Evolutionary conservation across 2,797 vertebrate genomes (phyloP).

Genomic region (Acrossocheilus fasciatus): DNA sequence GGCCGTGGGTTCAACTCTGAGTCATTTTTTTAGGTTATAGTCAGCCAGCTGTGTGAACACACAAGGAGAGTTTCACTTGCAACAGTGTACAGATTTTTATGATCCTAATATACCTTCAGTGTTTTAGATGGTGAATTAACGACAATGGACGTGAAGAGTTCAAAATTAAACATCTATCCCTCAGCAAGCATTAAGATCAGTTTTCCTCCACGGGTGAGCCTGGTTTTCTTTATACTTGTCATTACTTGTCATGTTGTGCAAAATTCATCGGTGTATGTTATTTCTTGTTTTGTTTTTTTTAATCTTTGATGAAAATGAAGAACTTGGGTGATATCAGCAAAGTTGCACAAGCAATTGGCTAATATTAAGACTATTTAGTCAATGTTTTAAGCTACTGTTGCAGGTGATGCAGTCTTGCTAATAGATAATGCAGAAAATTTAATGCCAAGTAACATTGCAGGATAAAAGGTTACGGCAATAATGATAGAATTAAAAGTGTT

Average conservation of each 20-base stretch:
- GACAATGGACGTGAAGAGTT: not conserved
- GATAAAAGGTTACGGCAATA: not conserved
- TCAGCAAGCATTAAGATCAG: not conserved
- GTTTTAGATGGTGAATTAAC: not conserved
- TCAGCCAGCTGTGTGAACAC: slow-evolving; percentile 7
- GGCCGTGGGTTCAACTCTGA: not conserved
- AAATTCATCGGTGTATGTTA: not conserved
- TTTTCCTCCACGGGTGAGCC: not conserved
- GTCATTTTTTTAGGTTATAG: not conserved
- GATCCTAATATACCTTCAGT: not conserved
- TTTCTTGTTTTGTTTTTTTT: not conserved
- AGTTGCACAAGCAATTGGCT: not conserved
- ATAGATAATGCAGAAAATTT: not conserved
- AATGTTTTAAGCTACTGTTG: not conserved
- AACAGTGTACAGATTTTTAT: not conserved
- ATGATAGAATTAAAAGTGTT: not conserved
- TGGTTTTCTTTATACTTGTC: not conserved
- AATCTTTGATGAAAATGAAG: not conserved
- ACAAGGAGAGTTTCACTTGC: not conserved
- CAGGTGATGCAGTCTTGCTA: not conserved
- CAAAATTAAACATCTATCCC: not conserved
- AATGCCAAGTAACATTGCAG: not conserved
- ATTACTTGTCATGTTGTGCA: not conserved
- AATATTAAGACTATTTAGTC: not conserved
- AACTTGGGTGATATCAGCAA: not conserved